Evolutionary conservation across 2,113 vertebrate species (phyloP), one percentile per base, ranked within the genome.

Genomic region (Amblyornis subalaris): DNA sequence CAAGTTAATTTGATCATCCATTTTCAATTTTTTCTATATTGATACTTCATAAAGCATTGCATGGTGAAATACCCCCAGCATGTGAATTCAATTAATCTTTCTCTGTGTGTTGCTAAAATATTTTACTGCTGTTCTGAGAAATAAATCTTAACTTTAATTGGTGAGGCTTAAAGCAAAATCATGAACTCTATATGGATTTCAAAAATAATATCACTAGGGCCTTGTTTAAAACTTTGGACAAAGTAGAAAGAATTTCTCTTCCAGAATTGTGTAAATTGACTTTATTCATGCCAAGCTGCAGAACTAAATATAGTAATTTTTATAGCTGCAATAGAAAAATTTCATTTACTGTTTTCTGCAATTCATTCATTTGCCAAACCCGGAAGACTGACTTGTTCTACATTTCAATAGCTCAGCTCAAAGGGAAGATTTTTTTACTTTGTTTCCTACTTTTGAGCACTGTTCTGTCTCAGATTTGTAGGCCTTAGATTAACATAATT

Each of bases 161-260:
- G 45, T 81, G 50, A 85, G 50, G 73, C 77, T 94, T 91, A 94
- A 93, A 93, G 75, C 62, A 90, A 95, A 96, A 86, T 83, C 55
- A 17, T 88, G 82, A 88, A 64, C 60, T 74, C 72, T 84, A 11
- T 83, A 65, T 87, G 83, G 74, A 93, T 92, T 93, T 95, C 64
- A 91, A 77, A 96, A 94, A 62, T 67, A 86, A 57, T 86, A 83
- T 90, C 79, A 53, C 64, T 57, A 60, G 88, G 72, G 88, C 45
- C 85, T 90, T 95, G 72, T 95, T 94, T 91, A 95, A 96, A 91
- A 57, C 53, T 88, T 94, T 96, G 94, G 94, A 91, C 69, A 86
- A 85, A 83, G 75, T 93, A 94, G 61, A 96, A 96, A 95, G 93
- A 73, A 85, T 57, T 88, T n/a, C 29, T 88, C 23, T 77, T 89